Evolutionary conservation across 1,140 invertebrate species (phyloP).

Genomic region (Pogonomyrmex barbatus): DNA sequence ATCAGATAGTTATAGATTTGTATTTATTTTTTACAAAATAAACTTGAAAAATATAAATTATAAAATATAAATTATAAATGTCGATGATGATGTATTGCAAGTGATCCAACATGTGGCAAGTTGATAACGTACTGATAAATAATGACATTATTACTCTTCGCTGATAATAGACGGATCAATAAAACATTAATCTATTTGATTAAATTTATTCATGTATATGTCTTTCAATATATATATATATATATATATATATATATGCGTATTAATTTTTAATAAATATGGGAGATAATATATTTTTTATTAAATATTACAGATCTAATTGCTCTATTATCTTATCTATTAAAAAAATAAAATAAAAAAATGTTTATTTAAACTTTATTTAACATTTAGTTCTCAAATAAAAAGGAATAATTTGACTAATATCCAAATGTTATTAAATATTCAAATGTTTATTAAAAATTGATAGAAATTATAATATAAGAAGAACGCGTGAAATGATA

Average conservation of each 20-base stretch:
- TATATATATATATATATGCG: too few species aligned
- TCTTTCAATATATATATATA: background rate
- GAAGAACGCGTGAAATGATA: background rate
- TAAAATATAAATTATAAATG: background rate
- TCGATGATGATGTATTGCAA: background rate
- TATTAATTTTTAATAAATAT: too few species aligned
- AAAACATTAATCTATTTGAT: background rate
- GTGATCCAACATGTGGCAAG: background rate
- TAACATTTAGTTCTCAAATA: background rate
- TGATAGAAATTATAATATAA: background rate
- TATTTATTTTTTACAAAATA: background rate
- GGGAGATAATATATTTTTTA: too few species aligned
- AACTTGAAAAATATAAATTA: background rate
- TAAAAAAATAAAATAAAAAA: background rate
- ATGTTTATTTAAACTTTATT: background rate
- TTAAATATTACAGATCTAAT: background rate
- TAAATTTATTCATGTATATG: background rate
- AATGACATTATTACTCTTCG: slow-evolving; percentile 18
- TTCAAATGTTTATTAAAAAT: slow-evolving; percentile 14
- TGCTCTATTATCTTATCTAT: background rate
- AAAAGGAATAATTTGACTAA: background rate
- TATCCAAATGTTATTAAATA: slow-evolving; percentile 1
- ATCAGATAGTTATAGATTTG: background rate
- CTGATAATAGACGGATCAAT: slow-evolving; percentile 30
- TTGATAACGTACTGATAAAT: slow-evolving; percentile 67